Percentiles rank a stretch among this genome's conserved stretches.
These are phyloP conservation scores for Thymelicus sylvestris DNA, from an alignment of 2,888 invertebrate species.

Conservation along the genomic window DNA sequence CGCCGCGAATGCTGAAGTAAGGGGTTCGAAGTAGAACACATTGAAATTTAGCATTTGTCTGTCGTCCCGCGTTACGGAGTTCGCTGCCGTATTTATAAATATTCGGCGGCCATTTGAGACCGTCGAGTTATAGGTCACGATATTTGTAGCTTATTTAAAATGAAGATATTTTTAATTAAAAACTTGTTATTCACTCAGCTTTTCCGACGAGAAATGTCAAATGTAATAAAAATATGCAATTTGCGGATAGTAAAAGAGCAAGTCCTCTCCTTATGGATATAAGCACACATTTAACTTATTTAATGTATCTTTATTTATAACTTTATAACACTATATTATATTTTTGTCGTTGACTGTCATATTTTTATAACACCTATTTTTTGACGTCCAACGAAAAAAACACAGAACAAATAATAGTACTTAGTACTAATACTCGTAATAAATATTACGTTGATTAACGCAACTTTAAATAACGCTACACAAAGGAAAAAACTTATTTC, in stretches of 20 bases:
- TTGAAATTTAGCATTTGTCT: conserved; percentile 84
- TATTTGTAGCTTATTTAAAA: conserved; percentile 66
- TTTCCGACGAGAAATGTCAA: too few relatives aligned
- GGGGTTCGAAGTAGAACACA: conserved; percentile 76
- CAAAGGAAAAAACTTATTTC: conserved; percentile 26
- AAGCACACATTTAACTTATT: too few relatives aligned
- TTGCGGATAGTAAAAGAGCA: too few relatives aligned
- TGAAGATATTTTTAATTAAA: conserved; percentile 46
- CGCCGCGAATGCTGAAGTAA: conserved; percentile 66
- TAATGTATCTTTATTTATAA: too few relatives aligned
- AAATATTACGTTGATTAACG: neutral
- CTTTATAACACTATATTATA: neutral
- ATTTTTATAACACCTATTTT: too few relatives aligned
- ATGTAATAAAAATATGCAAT: too few relatives aligned
- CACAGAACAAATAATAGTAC: too few relatives aligned
- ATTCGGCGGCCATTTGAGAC: conserved; percentile 69
- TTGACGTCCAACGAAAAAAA: too few relatives aligned
- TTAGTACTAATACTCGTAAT: neutral
- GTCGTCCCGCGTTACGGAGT: conserved; percentile 73
- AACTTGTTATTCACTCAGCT: neutral
- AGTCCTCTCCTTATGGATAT: too few relatives aligned
- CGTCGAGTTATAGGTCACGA: conserved; percentile 68
- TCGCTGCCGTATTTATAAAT: conserved; percentile 79
- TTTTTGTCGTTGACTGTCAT: too few relatives aligned
- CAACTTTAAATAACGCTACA: conserved; percentile 14